Base-by-base conservation (phyloP, 2,888 invertebrate species). In the Agonum fuliginosum region DNA sequence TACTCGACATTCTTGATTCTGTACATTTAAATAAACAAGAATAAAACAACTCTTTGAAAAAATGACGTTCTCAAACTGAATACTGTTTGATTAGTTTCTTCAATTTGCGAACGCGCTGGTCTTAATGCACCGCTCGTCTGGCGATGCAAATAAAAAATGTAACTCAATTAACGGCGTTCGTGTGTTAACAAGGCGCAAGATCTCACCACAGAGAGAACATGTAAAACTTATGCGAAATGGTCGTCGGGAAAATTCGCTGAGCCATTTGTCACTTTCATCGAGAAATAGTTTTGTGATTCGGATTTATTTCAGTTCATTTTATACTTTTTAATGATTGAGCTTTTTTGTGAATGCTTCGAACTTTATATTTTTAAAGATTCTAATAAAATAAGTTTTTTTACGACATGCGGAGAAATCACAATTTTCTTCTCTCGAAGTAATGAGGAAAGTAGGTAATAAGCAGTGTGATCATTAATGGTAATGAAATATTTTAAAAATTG, bases 11-110 rank as follows among this genome's bases (percentile, higher is more conserved):
- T n/a, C n/a, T n/a, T n/a, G n/a, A 46, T 46, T 3, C 46, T 17
- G 22, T 34, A 71, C 24, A 48, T 71, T 71, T 71, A 71, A 71
- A 71, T 71, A 71, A 48, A 51, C 30, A 71, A 71, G 48, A 46
- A 51, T 43, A 70, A 48, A 71, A 71, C 17, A 51, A 48, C 46
- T 19, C 12, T 27, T 48, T 30, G 34, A 51, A 71, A 48, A 74
- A 62, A 74, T 58, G 58, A 43, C 41, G 43, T 46, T 27, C 43
- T 62, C 62, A 74, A 51, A 74, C 43, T 62, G 58, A 58, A 27
- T 43, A 46, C 43, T 74, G 46, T 74, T 74, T 74, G 74, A 74
- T 74, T 74, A 74, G 74, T 74, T 74, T 74, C 74, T 74, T 74
- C 74, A 65, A 74, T 74, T 74, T 74, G 62, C 74, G 43, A 74